Base-by-base conservation (phyloP, 1,140 invertebrate species). In the Saccostrea cuccullata region DNA sequence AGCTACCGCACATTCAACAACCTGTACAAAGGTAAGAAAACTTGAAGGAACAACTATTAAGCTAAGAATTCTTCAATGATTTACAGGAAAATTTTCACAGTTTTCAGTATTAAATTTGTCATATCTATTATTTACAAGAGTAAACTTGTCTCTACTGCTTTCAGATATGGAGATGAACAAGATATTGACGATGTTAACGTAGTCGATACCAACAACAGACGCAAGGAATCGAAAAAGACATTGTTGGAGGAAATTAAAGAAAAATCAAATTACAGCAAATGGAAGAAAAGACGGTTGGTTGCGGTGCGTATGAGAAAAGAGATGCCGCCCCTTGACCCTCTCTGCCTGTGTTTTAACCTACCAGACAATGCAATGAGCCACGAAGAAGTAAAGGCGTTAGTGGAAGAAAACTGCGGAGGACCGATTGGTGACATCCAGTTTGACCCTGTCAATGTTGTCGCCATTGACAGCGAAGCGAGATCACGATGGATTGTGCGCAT, bases 401-500 rank as follows among this genome's bases (percentile, higher is more conserved):
- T 90, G 0, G 89, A 90, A 73, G 84, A 87, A 15, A 86, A 86
- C 17, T 67, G 67, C 23, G 89, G 89, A 23, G 82, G 83, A 17
- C 58, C 55, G 8, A 64, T 90, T 70, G 17, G n/a, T 17, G 56
- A 56, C 5, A 40, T 90, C n/a, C 89, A 90, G 70, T 90, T 90
- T 86, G 89, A 90, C 73, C 89, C 89, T 5, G 82, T 88, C 0
- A 84, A 86, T 20, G 89, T 90, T 56, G 86, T 87, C 67, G 89
- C 89, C 11, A 36, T 90, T 23, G 89, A 87, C 60, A 88, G 77
- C 47, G 86, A 90, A 11, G 86, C 89, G 1, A 82, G 64, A 77
- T 87, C 86, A 73, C 86, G 89, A 47, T 90, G 89, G 89, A 70
- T 90, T n/a, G 86, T 84, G n/a, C 86, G 83, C 26, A 82, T 90